phyloP scores from a whole-genome alignment of 92 coral and sea anemone genomes.

The Metridium senile region DNA sequence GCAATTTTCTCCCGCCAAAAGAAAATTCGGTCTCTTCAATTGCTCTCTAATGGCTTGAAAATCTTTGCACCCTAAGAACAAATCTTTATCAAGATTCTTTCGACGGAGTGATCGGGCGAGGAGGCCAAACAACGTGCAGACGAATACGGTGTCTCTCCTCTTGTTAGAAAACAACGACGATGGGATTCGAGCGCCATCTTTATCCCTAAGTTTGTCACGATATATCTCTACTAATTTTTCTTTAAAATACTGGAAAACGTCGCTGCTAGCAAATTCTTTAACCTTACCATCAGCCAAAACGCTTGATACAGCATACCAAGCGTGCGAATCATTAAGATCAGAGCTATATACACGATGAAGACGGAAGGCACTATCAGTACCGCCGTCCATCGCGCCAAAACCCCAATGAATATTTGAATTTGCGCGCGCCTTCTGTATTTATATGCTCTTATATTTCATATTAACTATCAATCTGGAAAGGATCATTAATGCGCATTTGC shows the following conservation, averaged over 20 bases:
- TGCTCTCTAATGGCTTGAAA: constrained; percentile 2
- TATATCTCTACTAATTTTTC: background rate
- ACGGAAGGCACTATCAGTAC: background rate
- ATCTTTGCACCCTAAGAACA: constrained; percentile 8
- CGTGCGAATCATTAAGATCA: background rate
- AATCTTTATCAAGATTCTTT: background rate
- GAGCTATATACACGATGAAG: constrained; percentile 1
- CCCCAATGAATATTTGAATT: constrained; percentile 16
- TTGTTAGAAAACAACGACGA: background rate
- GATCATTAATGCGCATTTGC: too few relatives aligned
- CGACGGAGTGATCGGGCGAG: constrained; percentile 2
- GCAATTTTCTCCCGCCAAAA: too few relatives aligned
- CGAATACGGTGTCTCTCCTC: constrained; percentile 4
- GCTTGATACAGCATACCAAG: constrained; percentile 22
- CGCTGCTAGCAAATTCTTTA: background rate
- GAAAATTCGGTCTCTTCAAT: too few relatives aligned
- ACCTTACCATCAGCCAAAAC: constrained; percentile 11
- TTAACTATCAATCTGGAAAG: background rate
- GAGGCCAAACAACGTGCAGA: constrained; percentile 10
- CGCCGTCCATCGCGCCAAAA: constrained; percentile 3
- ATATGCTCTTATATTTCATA: constrained; percentile 4
- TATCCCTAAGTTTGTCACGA: constrained; percentile 2
- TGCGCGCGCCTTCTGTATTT: constrained; percentile 6
- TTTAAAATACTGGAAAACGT: background rate
- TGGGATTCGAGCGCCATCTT: background rate